A percentile compares a stretch with the other conserved stretches of the same genome.
Conservation (phyloP, 2,113 vertebrate genomes). For the Isichthys henryi region DNA sequence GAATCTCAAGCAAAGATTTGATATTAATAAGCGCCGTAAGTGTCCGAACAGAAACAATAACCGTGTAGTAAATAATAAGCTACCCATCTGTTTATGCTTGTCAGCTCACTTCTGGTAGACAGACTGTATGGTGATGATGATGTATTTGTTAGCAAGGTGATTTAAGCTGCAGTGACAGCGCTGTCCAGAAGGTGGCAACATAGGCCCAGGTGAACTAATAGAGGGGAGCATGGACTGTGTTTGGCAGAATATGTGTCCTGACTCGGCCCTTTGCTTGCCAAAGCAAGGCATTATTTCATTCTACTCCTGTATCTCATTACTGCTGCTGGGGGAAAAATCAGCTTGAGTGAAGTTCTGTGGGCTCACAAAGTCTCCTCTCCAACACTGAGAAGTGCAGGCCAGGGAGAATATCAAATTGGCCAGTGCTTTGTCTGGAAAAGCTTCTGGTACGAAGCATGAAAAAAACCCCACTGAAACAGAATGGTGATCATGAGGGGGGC, state of each 20-base stretch:
- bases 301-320: slow-evolving; percentile 46
- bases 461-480: not conserved
- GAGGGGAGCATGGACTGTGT: slow-evolving; percentile 17
- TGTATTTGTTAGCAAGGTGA: not conserved
- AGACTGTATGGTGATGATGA: not conserved
- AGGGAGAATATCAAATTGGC: not conserved
- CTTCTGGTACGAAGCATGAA: not conserved
- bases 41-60: not conserved
- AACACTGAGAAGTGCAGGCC: not conserved
- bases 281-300: slow-evolving; percentile 42
- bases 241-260: slow-evolving; percentile 22
- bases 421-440: slow-evolving; percentile 14
- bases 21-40: not conserved
- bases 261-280: slow-evolving; percentile 39
- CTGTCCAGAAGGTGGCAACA: slow-evolving; percentile 47
- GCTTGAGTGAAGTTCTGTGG: not conserved
- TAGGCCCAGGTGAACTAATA: not conserved
- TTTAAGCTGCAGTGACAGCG: not conserved
- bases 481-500: not conserved
- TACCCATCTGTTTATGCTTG: not conserved
- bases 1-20: not conserved
- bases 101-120: not conserved
- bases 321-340: slow-evolving; percentile 31
- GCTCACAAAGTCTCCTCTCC: not conserved
- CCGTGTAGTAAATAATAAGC: not conserved